These are phyloP conservation scores for Rutpela maculata DNA, from an alignment of 2,888 invertebrate genomes.

Conservation along the genomic window DNA sequence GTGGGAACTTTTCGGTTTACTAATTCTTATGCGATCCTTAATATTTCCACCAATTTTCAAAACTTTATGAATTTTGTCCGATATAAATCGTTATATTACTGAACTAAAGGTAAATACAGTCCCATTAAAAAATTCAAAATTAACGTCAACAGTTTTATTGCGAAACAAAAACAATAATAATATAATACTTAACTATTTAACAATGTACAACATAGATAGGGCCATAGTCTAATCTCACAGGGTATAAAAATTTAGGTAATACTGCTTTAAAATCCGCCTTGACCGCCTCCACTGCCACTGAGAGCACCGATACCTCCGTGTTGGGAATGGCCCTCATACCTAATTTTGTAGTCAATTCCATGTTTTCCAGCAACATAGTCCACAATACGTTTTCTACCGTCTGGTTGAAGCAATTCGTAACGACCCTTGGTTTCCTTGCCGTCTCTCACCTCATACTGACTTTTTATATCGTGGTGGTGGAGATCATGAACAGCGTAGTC, in stretches of 20 bases:
- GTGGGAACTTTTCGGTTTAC: too few species aligned
- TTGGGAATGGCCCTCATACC: slow-evolving; percentile 56
- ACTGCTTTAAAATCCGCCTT: slow-evolving; percentile 46
- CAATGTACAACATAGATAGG: slow-evolving; percentile 61
- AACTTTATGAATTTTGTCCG: too few species aligned
- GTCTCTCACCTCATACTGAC: slow-evolving; percentile 68
- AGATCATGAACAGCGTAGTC: slow-evolving; percentile 69
- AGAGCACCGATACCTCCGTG: slow-evolving; percentile 62
- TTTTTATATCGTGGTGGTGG: slow-evolving; percentile 69
- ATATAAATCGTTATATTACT: too few species aligned
- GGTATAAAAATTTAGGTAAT: slow-evolving; percentile 43
- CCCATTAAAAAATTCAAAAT: not conserved
- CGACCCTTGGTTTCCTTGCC: slow-evolving; percentile 67
- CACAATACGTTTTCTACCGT: slow-evolving; percentile 69
- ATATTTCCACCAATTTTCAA: too few species aligned
- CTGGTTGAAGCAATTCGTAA: slow-evolving; percentile 69
- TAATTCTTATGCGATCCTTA: too few species aligned
- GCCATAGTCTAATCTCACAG: slow-evolving; percentile 47
- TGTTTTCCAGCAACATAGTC: slow-evolving; percentile 70
- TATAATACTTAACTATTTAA: slow-evolving; percentile 52
- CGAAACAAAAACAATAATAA: slow-evolving; percentile 56
- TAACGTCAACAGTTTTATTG: slow-evolving; percentile 65
- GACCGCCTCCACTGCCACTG: slow-evolving; percentile 49
- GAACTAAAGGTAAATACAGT: not conserved
- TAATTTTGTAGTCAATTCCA: slow-evolving; percentile 68